Evolutionary conservation across 2,797 vertebrate genomes (phyloP), one percentile per base, ranked within the genome.

Genomic region (Chaenodraco wilsoni): DNA sequence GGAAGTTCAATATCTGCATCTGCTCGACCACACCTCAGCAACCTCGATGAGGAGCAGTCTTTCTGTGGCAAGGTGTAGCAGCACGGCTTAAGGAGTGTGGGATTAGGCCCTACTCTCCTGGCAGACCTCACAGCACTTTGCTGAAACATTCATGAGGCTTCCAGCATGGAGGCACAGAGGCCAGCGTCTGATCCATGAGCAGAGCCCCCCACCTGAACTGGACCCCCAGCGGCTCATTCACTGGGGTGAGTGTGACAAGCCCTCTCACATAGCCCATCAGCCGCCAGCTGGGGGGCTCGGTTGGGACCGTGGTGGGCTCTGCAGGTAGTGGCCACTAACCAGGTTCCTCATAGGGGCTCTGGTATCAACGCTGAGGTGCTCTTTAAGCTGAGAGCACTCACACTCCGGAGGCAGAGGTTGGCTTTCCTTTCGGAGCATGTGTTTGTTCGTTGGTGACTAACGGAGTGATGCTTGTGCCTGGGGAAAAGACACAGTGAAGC

Each of bases 111-210:
- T 64, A 69, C 80, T 90, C 86, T 85, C 57, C 64, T 48, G 82
- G 87, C 80, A 84, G 86, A 87, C 81, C 87, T 89, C 89, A 88
- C 84, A 92, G 82, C 82, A 65, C 78, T 87, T 58, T 43, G 48
- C 83, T 89, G 87, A 89, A 93, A 93, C 91, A 91, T 87, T 91
- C 86, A 91, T 87, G 83, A 90, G 87, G 70, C 72, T 80, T 74
- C 83, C 85, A 87, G 88, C 86, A 66, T 76, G 86, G 64, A 84
- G 79, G 79, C 87, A 37, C 52, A 72, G 74, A 79, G 77, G 74
- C 83, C 72, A 46, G 73, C 55, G 58, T 87, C 85, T 89, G 89
- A 87, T 91, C 84, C 78, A 65, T 56, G 60, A 55, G 59, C 81
- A 76, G 76, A 86, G 76, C 74, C 82, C 74, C 78, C 81, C 59